phyloP scores from a whole-genome alignment of 2,888 invertebrate genomes.

The Chironomus tentans region DNA sequence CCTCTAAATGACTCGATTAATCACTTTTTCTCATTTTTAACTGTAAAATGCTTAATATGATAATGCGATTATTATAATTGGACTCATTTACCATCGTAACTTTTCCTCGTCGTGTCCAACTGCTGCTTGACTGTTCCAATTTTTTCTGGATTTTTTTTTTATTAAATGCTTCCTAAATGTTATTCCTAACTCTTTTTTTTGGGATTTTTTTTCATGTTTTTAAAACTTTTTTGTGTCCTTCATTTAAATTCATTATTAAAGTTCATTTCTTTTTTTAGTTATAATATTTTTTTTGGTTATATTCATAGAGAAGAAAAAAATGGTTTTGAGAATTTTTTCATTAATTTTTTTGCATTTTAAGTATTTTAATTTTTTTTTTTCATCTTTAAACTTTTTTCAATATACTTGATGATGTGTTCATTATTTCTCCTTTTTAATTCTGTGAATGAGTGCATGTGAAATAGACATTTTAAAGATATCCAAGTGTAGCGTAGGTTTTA shows the following conservation, averaged over 20 bases:
- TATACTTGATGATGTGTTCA: neutral
- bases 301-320: neutral
- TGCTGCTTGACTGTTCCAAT: neutral
- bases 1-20: too few relatives aligned
- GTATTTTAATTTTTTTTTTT: neutral
- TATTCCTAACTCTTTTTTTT: neutral
- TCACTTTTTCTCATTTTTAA: neutral
- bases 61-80: conserved; percentile 1
- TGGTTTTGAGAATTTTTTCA: neutral
- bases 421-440: neutral
- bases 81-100: neutral
- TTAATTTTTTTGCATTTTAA: neutral
- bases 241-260: neutral
- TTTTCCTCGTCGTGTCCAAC: neutral
- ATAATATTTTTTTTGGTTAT: neutral
- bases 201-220: neutral
- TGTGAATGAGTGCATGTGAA: neutral
- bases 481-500: conserved; percentile 88
- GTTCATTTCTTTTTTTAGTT: neutral
- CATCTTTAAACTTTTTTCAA: neutral
- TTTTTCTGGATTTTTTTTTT: neutral
- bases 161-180: neutral
- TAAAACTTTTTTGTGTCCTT: neutral
- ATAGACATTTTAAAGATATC: conserved; percentile 64
- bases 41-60: neutral